These are phyloP conservation scores for Hoplostethus mediterraneus DNA, from an alignment of 2,797 vertebrate species.

Conservation along the genomic window DNA sequence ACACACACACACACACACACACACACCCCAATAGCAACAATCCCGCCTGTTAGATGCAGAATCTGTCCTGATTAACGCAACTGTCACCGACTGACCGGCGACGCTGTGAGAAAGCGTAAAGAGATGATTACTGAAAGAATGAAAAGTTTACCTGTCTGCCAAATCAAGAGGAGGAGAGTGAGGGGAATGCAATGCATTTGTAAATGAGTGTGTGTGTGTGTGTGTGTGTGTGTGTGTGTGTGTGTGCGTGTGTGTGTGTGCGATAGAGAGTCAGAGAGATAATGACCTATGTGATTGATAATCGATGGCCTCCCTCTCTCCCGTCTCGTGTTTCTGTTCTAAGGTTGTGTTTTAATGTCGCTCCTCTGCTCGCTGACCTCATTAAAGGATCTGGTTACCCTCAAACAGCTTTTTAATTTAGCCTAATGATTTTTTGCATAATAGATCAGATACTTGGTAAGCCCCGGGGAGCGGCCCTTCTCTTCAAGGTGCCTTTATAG, in stretches of 20 bases:
- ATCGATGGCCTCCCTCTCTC: slow-evolving; percentile 84
- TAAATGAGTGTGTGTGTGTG: slow-evolving; percentile 56
- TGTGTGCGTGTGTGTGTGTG: not conserved
- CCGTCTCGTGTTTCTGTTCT: slow-evolving; percentile 85
- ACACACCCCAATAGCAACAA: slow-evolving; percentile 57
- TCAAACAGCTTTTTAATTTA: slow-evolving; percentile 92
- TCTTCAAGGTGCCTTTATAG: slow-evolving; percentile 90
- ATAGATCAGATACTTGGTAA: slow-evolving; percentile 87
- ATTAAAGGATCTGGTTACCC: slow-evolving; percentile 89
- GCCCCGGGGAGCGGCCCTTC: slow-evolving; percentile 79
- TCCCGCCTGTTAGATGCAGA: slow-evolving; percentile 42
- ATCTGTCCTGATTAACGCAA: slow-evolving; percentile 62
- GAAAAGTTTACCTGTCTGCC: slow-evolving; percentile 66
- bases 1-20: slow-evolving; percentile 38
- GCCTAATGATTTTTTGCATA: slow-evolving; percentile 90
- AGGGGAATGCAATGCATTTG: slow-evolving; percentile 57
- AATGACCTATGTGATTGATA: slow-evolving; percentile 88
- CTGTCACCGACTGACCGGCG: slow-evolving; percentile 65
- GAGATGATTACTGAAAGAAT: slow-evolving; percentile 58
- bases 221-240: slow-evolving; percentile 25
- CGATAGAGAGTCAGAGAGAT: slow-evolving; percentile 67
- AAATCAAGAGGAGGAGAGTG: slow-evolving; percentile 54
- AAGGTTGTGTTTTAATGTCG: slow-evolving; percentile 87
- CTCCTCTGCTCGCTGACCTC: slow-evolving; percentile 84
- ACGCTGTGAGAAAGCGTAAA: slow-evolving; percentile 57